Evolutionary conservation across 2,113 vertebrate genomes (phyloP).

Genomic region (Anguilla rostrata): DNA sequence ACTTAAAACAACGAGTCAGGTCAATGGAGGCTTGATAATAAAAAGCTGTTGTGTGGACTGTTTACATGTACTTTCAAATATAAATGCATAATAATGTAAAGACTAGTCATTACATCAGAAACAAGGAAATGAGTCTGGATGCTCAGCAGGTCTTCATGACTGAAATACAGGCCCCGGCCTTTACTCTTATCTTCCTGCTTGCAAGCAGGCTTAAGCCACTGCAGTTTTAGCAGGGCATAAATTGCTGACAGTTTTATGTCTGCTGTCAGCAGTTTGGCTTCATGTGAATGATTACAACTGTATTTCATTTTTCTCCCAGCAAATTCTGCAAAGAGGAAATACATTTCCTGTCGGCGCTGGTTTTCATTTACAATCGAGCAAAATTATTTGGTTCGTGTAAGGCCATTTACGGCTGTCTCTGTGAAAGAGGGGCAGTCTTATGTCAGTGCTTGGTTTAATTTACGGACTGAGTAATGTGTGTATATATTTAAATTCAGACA

Average conservation of each 20-base stretch:
- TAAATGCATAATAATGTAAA: not conserved
- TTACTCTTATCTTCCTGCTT: not conserved
- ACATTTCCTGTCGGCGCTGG: conserved; percentile 1
- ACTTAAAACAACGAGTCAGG: not conserved
- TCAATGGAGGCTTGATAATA: not conserved
- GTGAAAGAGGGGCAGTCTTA: not conserved
- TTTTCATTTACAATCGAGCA: not conserved
- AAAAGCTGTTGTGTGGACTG: not conserved
- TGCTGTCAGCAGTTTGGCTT: conserved; percentile 6
- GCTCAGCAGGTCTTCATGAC: not conserved
- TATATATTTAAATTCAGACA: not conserved
- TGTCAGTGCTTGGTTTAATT: not conserved
- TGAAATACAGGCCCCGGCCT: not conserved
- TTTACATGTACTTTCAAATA: not conserved
- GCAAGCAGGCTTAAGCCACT: conserved; percentile 14
- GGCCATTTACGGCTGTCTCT: not conserved
- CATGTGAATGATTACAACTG: not conserved
- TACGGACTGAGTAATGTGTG: not conserved
- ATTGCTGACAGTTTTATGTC: conserved; percentile 20
- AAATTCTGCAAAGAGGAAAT: not conserved
- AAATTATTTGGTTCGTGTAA: conserved; percentile 13
- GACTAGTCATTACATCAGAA: not conserved
- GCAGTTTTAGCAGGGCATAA: conserved; percentile 18
- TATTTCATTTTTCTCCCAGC: not conserved
- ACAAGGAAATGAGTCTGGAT: not conserved